A percentile compares a stretch with the other conserved stretches of the same genome.
Conservation (phyloP, 2,113 vertebrate genomes). For the human region DNA sequence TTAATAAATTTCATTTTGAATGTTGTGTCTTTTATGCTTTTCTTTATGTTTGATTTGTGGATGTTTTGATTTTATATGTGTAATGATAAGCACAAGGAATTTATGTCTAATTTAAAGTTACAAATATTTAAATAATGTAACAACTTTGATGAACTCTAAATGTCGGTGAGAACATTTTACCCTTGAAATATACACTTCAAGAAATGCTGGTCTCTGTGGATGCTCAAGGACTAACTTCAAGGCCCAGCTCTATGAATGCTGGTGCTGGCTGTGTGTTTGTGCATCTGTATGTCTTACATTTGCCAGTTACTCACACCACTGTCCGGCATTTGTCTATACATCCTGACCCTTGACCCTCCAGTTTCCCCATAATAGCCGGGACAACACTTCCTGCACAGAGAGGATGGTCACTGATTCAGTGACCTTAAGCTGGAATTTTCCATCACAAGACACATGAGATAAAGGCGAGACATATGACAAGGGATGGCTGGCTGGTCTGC, state of each 20-base stretch:
- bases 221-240: background rate
- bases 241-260: background rate
- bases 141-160: background rate
- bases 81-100: background rate
- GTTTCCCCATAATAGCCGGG: background rate
- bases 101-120: background rate
- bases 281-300: too few species aligned
- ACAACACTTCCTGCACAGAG: background rate
- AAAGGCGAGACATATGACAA: conserved; percentile 1
- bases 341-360: background rate
- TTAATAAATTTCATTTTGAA: conserved; percentile 14
- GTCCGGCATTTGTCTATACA: background rate
- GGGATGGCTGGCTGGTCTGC: background rate
- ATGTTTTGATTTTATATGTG: background rate
- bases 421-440: conserved; percentile 58
- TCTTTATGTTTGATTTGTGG: background rate
- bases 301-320: background rate
- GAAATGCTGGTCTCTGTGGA: background rate
- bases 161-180: background rate
- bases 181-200: background rate
- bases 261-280: background rate
- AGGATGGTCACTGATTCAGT: conserved; percentile 26
- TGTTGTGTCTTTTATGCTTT: background rate
- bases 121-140: background rate
- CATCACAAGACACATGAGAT: conserved; percentile 53